phyloP scores from a whole-genome alignment of 2,113 vertebrate genomes.

The Spermophilus dauricus region DNA sequence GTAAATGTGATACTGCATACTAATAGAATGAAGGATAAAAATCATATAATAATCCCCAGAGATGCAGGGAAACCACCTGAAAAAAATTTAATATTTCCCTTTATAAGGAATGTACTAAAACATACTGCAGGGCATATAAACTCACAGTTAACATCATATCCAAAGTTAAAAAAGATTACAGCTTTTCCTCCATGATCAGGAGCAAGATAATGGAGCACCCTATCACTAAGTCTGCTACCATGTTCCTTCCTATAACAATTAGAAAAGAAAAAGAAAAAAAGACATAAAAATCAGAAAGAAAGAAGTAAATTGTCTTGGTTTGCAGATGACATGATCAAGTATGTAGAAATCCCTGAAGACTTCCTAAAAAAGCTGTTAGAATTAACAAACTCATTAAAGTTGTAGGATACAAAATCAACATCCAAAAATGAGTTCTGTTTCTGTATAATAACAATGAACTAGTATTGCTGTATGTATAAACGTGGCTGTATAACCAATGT shows the following conservation, averaged over 20 bases:
- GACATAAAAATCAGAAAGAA: neutral
- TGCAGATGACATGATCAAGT: no score
- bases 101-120: neutral
- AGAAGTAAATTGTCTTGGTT: neutral
- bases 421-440: neutral
- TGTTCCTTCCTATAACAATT: neutral
- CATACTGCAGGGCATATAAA: neutral
- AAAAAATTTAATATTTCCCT: neutral
- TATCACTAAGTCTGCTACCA: no score
- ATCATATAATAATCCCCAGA: neutral
- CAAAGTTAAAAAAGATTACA: neutral
- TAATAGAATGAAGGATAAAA: neutral
- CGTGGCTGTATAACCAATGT: no score
- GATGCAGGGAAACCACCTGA: neutral
- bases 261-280: neutral
- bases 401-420: neutral
- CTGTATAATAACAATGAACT: neutral
- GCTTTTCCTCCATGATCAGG: no score
- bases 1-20: neutral
- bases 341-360: no score
- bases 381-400: no score
- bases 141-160: neutral
- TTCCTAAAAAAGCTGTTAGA: no score
- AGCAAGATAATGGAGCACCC: no score
- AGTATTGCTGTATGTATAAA: no score